Base-by-base conservation (phyloP, 2,888 invertebrate genomes). In the Lysandra bellargus region DNA sequence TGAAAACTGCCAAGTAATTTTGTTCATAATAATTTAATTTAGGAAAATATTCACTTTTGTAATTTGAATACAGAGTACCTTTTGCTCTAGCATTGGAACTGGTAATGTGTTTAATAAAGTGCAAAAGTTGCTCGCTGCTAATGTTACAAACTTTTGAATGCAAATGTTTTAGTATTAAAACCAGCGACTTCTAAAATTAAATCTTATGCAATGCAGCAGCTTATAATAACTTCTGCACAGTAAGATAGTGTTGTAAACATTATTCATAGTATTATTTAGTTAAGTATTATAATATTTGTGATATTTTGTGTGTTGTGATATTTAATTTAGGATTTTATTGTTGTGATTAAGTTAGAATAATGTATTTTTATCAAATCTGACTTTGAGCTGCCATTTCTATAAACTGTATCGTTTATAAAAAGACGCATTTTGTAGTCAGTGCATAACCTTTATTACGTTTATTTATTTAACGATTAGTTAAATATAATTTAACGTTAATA, bases 291-390 rank as follows among this genome's bases (percentile, higher is more conserved):
- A 57, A 69, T 78, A 80, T 81, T 88, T 89, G 92, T 92, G 91
- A 92, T 92, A 91, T 86, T 86, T 87, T 83, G 89, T 89, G 90
- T 91, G 88, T 89, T 89, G 90, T 91, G 89, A 91, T 88, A 88
- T 83, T 76, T 85, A 84, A 83, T 84, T 83, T 81, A 80, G 49
- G 74, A 73, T 33, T 76, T 6, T 49, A 75, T 53, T 69, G 2
- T 64, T 64, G 30, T 64, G 9, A 61, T 23, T 61, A 64, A 64
- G 64, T 9, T 61, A 61, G 7, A 12, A 30, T 33, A 14, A 69
- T 33, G 30, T 49, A 44, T 44, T 49, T 14, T 14, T 14, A 4
- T 53, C 7, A 9, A 12, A 49, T 12, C 49, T 49, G 49, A 17
- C 57, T 57, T 57, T 17, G 1, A 57, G 57, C 17, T 57, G 57